Conservation (phyloP, 2,113 vertebrate species). For the Nothoprocta pentlandii region DNA sequence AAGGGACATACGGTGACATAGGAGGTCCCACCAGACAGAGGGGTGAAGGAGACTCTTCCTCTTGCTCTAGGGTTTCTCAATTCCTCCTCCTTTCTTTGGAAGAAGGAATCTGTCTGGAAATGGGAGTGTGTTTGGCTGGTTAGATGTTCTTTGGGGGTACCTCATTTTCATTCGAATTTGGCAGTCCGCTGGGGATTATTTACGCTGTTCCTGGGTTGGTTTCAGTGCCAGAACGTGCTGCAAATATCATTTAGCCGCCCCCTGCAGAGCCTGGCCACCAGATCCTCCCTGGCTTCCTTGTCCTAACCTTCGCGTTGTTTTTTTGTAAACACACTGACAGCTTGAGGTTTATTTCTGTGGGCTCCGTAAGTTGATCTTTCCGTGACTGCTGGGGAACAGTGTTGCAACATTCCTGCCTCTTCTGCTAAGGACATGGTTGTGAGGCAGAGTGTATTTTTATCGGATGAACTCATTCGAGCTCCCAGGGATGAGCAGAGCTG, state of each 20-base stretch:
- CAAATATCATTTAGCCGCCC: not conserved
- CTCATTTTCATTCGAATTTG: not conserved
- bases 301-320: conserved; percentile 62
- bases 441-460: conserved; percentile 73
- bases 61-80: not conserved
- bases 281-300: conserved; percentile 17
- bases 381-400: conserved; percentile 61
- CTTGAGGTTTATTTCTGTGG: conserved; percentile 70
- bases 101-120: not conserved
- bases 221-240: not conserved
- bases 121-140: not conserved
- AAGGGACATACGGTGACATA: not conserved
- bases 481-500: not conserved
- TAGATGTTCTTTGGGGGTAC: not conserved
- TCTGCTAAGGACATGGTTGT: conserved; percentile 68
- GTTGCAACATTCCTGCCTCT: conserved; percentile 73
- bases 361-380: conserved; percentile 71
- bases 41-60: not conserved
- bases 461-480: conserved; percentile 60
- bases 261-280: not conserved
- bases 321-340: conserved; percentile 62
- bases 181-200: not conserved
- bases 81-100: not conserved
- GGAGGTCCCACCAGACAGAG: not conserved
- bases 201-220: not conserved